A percentile compares a stretch with the other conserved stretches of the same genome.
phyloP scores from a whole-genome alignment of 2,113 vertebrate species.

The Nycticryphes semicollaris region DNA sequence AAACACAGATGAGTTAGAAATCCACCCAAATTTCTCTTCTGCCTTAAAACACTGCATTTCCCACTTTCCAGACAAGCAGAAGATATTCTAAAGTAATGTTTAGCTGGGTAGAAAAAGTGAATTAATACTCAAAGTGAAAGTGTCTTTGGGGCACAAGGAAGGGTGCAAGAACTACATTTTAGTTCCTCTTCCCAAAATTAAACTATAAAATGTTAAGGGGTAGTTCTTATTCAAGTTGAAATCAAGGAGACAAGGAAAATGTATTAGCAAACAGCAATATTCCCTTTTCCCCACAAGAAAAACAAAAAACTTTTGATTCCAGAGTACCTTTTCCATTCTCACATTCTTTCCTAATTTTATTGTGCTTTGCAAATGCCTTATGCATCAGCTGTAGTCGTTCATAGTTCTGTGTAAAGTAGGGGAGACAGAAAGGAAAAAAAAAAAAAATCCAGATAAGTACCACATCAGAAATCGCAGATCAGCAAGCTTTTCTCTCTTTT shows the following conservation, averaged over 20 bases:
- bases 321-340: slow-evolving; percentile 87
- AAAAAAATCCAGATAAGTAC: not conserved
- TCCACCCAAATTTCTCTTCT: not conserved
- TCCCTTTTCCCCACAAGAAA: not conserved
- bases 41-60: not conserved
- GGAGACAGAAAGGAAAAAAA: not conserved
- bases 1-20: not conserved
- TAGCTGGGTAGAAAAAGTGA: not conserved
- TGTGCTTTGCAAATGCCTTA: slow-evolving; percentile 87
- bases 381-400: slow-evolving; percentile 79
- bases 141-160: not conserved
- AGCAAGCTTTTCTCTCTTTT: not conserved
- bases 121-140: not conserved
- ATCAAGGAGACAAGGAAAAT: not conserved
- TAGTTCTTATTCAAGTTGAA: not conserved
- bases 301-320: not conserved
- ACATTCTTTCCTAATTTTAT: slow-evolving; percentile 90
- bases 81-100: not conserved
- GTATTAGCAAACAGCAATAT: not conserved
- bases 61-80: not conserved
- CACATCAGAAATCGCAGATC: not conserved
- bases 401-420: slow-evolving; percentile 69
- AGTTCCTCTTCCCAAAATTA: not conserved
- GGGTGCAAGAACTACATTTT: not conserved
- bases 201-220: not conserved